A percentile compares a stretch with the other conserved stretches of the same genome.
Evolutionary conservation across 2,888 invertebrate genomes (phyloP).

Genomic region (Malacosoma neustria): DNA sequence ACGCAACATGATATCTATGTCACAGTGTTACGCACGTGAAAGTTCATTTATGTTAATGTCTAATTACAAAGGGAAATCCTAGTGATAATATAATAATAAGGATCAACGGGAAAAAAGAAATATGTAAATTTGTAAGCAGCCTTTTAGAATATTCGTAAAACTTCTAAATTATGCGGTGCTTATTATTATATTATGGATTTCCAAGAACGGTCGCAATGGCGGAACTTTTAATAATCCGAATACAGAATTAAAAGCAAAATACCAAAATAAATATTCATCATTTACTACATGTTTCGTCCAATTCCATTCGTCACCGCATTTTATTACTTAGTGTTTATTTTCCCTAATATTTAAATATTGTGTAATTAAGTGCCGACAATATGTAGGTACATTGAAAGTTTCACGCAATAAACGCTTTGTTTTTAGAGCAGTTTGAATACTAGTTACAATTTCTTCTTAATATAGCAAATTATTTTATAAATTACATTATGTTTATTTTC

Average conservation of each 20-base stretch:
- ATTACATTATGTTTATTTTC: too few relatives aligned
- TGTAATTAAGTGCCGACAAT: too few relatives aligned
- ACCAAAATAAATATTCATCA: constrained; percentile 20
- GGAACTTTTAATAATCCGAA: constrained; percentile 11
- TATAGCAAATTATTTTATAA: too few relatives aligned
- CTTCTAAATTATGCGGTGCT: background rate
- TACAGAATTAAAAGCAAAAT: constrained; percentile 11
- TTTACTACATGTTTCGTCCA: constrained; percentile 9
- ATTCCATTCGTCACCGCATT: background rate
- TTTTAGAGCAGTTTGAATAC: too few relatives aligned
- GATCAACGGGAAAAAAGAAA: background rate
- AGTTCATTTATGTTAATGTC: background rate
- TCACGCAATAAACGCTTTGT: too few relatives aligned
- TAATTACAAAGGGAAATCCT: background rate
- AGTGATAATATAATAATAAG: background rate
- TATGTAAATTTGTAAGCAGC: background rate
- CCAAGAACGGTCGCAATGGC: constrained; percentile 5
- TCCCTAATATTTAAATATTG: too few relatives aligned
- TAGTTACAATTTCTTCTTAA: too few relatives aligned
- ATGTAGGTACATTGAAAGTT: too few relatives aligned
- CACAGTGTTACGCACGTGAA: too few relatives aligned
- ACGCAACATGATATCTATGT: too few relatives aligned
- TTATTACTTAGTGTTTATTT: too few relatives aligned
- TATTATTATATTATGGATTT: constrained; percentile 2
- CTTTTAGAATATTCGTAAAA: background rate